Conservation (phyloP, 2,888 invertebrate genomes). For the Hesperia comma region DNA sequence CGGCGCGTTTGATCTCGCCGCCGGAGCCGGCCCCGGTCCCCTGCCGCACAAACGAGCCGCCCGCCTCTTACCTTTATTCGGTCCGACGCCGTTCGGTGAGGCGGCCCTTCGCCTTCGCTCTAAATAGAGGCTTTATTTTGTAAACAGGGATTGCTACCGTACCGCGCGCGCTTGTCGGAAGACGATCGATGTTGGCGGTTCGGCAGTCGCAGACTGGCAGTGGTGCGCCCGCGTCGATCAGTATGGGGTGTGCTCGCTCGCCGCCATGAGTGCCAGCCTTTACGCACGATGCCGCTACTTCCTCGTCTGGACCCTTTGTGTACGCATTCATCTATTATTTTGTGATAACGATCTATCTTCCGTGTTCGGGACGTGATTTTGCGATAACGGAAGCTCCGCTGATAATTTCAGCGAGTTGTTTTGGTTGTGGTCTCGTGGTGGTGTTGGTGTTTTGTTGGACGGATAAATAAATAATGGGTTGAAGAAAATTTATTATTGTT, state of each 20-base stretch:
- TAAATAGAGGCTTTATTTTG: constrained; percentile 82
- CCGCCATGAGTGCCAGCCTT: constrained; percentile 54
- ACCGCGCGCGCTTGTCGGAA: constrained; percentile 52
- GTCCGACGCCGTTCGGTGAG: constrained; percentile 77
- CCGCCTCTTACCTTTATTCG: constrained; percentile 78
- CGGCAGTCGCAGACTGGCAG: constrained; percentile 54
- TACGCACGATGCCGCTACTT: constrained; percentile 51
- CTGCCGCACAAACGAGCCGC: constrained; percentile 81
- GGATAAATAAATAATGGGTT: background rate
- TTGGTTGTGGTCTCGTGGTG: constrained; percentile 2
- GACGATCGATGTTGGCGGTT: constrained; percentile 43
- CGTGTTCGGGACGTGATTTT: constrained; percentile 10
- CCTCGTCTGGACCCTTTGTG: constrained; percentile 75
- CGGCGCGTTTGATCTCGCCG: constrained; percentile 81
- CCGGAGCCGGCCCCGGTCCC: constrained; percentile 79
- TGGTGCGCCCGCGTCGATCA: constrained; percentile 57
- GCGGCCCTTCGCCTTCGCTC: constrained; percentile 81
- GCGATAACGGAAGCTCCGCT: background rate
- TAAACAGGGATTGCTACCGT: constrained; percentile 81
- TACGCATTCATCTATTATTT: constrained; percentile 65
- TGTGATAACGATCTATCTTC: constrained; percentile 33
- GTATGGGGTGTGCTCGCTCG: constrained; percentile 73
- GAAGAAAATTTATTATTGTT: too few relatives aligned
- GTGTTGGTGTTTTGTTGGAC: constrained; percentile 1
- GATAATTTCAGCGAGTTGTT: constrained; percentile 14